Evolutionary conservation across 2,888 invertebrate genomes (phyloP).

Genomic region (Machimus rusticus): DNA sequence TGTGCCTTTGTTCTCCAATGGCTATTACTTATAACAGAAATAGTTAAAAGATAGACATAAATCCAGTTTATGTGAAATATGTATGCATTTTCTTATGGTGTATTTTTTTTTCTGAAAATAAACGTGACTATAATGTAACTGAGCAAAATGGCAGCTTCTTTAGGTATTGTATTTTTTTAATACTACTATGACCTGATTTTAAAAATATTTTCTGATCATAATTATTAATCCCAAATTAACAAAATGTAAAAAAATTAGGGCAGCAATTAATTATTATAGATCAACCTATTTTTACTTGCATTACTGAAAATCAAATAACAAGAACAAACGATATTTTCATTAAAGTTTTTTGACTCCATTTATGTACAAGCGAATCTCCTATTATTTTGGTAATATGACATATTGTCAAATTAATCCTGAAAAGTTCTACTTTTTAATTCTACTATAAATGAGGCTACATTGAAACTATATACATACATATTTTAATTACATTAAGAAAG

Average conservation of each 20-base stretch:
- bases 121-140: background rate
- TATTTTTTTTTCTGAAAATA: background rate
- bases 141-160: background rate
- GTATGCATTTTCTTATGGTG: background rate
- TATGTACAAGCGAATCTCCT: too few relatives aligned
- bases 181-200: background rate
- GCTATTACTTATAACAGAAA: background rate
- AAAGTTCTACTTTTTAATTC: too few relatives aligned
- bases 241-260: too few relatives aligned
- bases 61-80: background rate
- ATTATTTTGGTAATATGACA: too few relatives aligned
- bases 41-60: background rate
- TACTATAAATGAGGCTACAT: background rate
- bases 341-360: too few relatives aligned
- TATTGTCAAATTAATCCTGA: too few relatives aligned
- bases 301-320: too few relatives aligned
- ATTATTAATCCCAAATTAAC: background rate
- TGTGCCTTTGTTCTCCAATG: background rate
- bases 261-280: too few relatives aligned
- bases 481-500: too few relatives aligned
- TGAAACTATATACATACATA: background rate
- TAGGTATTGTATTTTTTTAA: too few relatives aligned
- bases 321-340: too few relatives aligned
- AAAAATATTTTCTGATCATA: background rate
- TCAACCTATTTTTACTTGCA: too few relatives aligned